Conservation (phyloP, 2,888 invertebrate genomes). For the Leptinotarsa peninsularis region DNA sequence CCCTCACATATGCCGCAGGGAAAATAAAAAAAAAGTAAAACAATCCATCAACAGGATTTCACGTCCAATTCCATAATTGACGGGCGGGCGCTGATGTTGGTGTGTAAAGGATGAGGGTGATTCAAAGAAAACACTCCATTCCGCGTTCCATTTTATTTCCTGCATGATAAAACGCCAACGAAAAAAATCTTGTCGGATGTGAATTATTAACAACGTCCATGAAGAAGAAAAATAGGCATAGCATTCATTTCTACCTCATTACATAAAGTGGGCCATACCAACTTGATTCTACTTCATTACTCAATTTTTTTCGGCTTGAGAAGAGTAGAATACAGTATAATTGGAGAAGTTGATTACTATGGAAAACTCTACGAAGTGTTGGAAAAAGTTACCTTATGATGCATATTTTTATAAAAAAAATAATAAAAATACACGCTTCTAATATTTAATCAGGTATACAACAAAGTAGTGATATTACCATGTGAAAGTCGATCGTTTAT, state of each 20-base stretch:
- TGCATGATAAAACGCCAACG: neutral
- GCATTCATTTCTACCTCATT: neutral
- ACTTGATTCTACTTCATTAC: too few species aligned
- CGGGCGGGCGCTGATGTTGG: neutral
- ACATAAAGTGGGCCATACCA: too few species aligned
- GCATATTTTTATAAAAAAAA: too few species aligned
- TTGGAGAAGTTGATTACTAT: too few species aligned
- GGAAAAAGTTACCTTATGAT: too few species aligned
- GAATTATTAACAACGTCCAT: neutral
- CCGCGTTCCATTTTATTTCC: neutral
- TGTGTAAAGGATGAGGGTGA: neutral
- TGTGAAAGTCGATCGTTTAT: too few species aligned
- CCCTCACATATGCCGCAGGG: neutral
- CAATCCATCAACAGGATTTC: constrained; percentile 2
- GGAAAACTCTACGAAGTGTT: too few species aligned
- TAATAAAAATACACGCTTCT: too few species aligned
- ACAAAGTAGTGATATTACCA: too few species aligned
- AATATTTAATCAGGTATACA: too few species aligned
- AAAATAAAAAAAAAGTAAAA: neutral
- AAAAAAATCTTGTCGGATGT: neutral
- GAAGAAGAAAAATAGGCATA: neutral
- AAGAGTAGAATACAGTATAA: too few species aligned
- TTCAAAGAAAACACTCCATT: neutral
- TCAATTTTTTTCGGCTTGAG: too few species aligned
- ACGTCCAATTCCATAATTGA: neutral